Evolutionary conservation across 2,888 invertebrate species (phyloP), one percentile per base, ranked within the genome.

Genomic region (Eucera pruinosa): DNA sequence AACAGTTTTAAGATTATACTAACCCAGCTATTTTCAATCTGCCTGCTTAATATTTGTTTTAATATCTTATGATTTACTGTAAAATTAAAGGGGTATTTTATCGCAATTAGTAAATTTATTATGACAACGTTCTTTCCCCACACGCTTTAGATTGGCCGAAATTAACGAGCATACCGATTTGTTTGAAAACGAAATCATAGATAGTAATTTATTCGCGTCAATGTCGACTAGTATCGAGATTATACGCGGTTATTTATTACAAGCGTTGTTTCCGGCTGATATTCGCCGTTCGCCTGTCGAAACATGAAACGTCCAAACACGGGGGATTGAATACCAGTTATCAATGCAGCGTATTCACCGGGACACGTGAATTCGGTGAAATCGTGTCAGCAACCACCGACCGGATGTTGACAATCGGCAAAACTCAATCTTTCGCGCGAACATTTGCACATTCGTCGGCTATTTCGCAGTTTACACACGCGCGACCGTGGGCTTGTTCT

Each of bases 261-360:
- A 15, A n/a, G 1, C n/a, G 23, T 45, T 33, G 54, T n/a, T 55
- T 13, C 25, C 36, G 36, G 55, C 13, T 57, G 36, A 18, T 33
- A 15, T 47, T 45, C 18, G 20, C 5, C 15, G 41, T 30, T 27
- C 41, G 11, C 20, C 20, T n/a, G 13, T 18, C 20, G 20, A 30
- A 25, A 39, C 30, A 23, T 5, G 27, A 41, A 36, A 66, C 45
- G 27, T n/a, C 20, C 48, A n/a, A n/a, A 15, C 25, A 20, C 15
- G 25, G 11, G 52, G 30, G 36, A 13, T 18, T 13, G 62, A 62
- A 62, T 62, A 50, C 30, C 20, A 43, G 68, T 43, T 64, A 54
- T 54, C 54, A 52, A 64, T 45, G n/a, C n/a, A 41, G 27, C 13
- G 25, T 45, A 64, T 11, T n/a, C n/a, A n/a, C 13, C 13, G 3